Percentiles rank a stretch among this genome's conserved stretches.
Evolutionary conservation across 2,113 vertebrate species (phyloP).

Genomic region (Xenopus laevis): DNA sequence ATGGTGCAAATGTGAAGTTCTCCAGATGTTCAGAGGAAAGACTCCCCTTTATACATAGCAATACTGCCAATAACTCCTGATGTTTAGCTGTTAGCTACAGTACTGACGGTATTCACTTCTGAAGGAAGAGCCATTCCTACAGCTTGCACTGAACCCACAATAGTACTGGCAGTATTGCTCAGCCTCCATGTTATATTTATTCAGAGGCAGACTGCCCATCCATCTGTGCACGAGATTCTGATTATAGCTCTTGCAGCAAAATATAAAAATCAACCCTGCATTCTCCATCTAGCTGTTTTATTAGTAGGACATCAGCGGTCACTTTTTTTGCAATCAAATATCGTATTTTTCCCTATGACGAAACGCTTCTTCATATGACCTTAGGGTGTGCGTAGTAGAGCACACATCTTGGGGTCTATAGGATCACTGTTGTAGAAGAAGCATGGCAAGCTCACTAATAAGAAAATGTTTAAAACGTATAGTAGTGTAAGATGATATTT

Average conservation of each 20-base stretch:
- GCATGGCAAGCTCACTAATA: too few species aligned
- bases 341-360: too few species aligned
- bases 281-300: background rate
- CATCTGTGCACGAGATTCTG: background rate
- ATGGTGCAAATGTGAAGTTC: conserved; percentile 69
- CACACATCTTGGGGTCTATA: too few species aligned
- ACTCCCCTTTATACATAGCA: conserved; percentile 62
- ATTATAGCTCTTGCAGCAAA: background rate
- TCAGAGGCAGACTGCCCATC: background rate
- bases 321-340: too few species aligned
- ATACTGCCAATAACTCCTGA: conserved; percentile 72
- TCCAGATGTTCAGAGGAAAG: conserved; percentile 73
- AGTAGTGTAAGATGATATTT: too few species aligned
- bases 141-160: background rate
- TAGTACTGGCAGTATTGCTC: background rate
- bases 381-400: too few species aligned
- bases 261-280: too few species aligned
- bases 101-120: conserved; percentile 47
- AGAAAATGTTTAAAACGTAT: too few species aligned
- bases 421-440: too few species aligned
- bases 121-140: too few species aligned
- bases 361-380: too few species aligned
- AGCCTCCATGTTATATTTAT: background rate
- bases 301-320: too few species aligned
- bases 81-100: conserved; percentile 70